Percentiles rank a stretch among this genome's conserved stretches.
phyloP scores from a whole-genome alignment of 2,888 invertebrate genomes.

The Endomychus coccineus region DNA sequence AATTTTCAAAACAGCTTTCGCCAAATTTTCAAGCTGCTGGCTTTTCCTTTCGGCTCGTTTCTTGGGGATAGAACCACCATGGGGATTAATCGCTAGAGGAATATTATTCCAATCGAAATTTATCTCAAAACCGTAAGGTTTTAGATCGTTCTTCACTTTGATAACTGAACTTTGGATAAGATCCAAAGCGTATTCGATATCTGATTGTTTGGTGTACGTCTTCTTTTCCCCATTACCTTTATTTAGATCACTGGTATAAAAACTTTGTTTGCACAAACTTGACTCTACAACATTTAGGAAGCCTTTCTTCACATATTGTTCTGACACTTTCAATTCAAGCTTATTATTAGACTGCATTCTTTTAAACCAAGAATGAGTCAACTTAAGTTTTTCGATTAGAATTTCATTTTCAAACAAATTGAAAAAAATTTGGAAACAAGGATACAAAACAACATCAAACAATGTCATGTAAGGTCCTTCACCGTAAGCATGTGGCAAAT shows the following conservation, averaged over 20 bases:
- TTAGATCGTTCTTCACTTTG: slow-evolving; percentile 34
- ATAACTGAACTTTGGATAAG: slow-evolving; percentile 46
- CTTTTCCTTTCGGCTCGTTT: slow-evolving; percentile 69
- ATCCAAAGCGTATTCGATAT: slow-evolving; percentile 58
- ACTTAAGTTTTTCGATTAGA: slow-evolving; percentile 48
- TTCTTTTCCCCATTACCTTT: slow-evolving; percentile 67
- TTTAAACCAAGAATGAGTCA: slow-evolving; percentile 58
- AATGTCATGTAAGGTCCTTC: slow-evolving; percentile 78
- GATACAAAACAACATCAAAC: slow-evolving; percentile 74
- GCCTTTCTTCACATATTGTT: too few relatives aligned
- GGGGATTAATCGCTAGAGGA: slow-evolving; percentile 68
- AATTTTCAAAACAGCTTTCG: slow-evolving; percentile 64
- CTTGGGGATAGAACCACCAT: slow-evolving; percentile 70
- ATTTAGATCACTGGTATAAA: slow-evolving; percentile 72
- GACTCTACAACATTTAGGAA: neutral
- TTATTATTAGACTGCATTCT: slow-evolving; percentile 29
- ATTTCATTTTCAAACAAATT: slow-evolving; percentile 40
- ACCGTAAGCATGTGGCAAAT: slow-evolving; percentile 64
- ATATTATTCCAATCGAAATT: slow-evolving; percentile 62
- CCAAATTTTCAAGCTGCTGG: slow-evolving; percentile 80
- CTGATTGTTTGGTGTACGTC: slow-evolving; percentile 67
- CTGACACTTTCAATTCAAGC: slow-evolving; percentile 7
- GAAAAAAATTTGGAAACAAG: slow-evolving; percentile 58
- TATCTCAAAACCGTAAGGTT: slow-evolving; percentile 42
- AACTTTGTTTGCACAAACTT: slow-evolving; percentile 50